Evolutionary conservation across 2,888 invertebrate species (phyloP).

Genomic region (Lottia gigantea): DNA sequence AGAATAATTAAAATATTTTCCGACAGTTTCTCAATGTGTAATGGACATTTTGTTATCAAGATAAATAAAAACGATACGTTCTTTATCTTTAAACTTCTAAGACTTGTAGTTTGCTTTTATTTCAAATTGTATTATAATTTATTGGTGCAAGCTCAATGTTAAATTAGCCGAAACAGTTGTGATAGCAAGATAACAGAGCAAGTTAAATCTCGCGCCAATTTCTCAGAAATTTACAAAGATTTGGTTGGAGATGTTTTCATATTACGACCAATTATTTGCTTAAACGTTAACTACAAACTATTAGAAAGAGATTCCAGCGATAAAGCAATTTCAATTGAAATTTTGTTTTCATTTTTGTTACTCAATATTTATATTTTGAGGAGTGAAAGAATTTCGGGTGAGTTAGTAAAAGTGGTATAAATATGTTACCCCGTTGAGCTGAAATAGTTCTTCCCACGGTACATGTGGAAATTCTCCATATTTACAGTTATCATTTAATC

Average conservation of each 20-base stretch:
- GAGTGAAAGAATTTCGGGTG: constrained; percentile 1
- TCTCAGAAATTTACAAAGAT: background rate
- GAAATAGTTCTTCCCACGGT: constrained; percentile 1
- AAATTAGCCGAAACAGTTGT: constrained; percentile 6
- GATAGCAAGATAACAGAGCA: too few relatives aligned
- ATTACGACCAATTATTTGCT: too few relatives aligned
- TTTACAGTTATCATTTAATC: background rate
- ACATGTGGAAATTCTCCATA: background rate
- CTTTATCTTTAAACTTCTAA: constrained; percentile 4
- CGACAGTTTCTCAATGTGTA: background rate
- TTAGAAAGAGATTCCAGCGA: too few relatives aligned
- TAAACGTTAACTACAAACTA: too few relatives aligned
- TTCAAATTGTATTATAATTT: background rate
- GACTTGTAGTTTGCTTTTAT: background rate
- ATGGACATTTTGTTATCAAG: constrained; percentile 9
- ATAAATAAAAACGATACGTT: constrained; percentile 3
- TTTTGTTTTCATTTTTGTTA: too few relatives aligned
- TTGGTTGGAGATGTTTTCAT: too few relatives aligned
- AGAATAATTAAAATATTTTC: background rate
- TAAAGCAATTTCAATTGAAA: too few relatives aligned
- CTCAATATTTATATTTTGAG: too few relatives aligned
- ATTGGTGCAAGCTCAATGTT: background rate
- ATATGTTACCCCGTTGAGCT: constrained; percentile 2
- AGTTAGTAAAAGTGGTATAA: constrained; percentile 4
- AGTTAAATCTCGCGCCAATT: background rate